Percentiles rank a stretch among this genome's conserved stretches.
phyloP scores from a whole-genome alignment of 2,888 invertebrate genomes.

The Vesta saturnalis region DNA sequence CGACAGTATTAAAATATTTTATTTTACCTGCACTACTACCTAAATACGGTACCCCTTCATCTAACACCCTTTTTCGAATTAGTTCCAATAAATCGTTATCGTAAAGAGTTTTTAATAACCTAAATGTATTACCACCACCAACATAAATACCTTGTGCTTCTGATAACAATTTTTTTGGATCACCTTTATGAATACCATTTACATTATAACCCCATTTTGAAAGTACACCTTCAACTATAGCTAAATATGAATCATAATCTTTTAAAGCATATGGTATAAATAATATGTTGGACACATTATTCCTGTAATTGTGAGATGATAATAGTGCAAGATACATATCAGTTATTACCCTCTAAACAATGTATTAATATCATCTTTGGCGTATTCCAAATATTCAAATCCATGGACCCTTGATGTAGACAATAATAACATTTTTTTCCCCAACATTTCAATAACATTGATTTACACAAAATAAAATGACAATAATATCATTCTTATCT shows the following conservation, averaged over 20 bases:
- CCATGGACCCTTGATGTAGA: slow-evolving; percentile 79
- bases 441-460: slow-evolving; percentile 25
- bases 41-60: slow-evolving; percentile 55
- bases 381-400: slow-evolving; percentile 72
- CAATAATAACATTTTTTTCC: slow-evolving; percentile 69
- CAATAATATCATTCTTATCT: too few species aligned
- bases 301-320: slow-evolving; percentile 60
- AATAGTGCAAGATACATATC: too few species aligned
- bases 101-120: slow-evolving; percentile 75
- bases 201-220: slow-evolving; percentile 74
- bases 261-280: slow-evolving; percentile 81
- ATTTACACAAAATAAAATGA: too few species aligned
- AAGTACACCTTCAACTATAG: slow-evolving; percentile 68
- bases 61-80: slow-evolving; percentile 71
- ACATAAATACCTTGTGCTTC: slow-evolving; percentile 77
- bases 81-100: slow-evolving; percentile 71
- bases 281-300: slow-evolving; percentile 70
- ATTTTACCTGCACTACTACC: slow-evolving; percentile 47
- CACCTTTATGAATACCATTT: slow-evolving; percentile 72
- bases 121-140: slow-evolving; percentile 86
- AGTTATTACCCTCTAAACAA: slow-evolving; percentile 69
- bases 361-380: slow-evolving; percentile 69
- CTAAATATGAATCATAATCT: slow-evolving; percentile 73
- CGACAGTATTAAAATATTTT: background rate
- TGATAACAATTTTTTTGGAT: slow-evolving; percentile 68